phyloP scores from a whole-genome alignment of 2,888 invertebrate species.

The Gymnoscelis rufifasciata region DNA sequence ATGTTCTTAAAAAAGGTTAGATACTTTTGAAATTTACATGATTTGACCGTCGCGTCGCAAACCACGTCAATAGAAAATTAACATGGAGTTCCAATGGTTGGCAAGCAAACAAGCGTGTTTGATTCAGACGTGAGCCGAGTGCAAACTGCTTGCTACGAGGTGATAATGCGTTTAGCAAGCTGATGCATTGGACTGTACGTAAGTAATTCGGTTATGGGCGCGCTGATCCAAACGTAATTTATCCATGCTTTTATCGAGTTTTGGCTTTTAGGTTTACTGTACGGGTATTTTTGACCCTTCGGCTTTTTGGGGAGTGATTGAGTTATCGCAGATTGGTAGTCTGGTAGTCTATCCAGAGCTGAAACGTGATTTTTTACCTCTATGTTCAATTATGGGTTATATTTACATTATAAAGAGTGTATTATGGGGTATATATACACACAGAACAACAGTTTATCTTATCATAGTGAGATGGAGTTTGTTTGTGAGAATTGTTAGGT shows the following conservation, averaged over 20 bases:
- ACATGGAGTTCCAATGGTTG: neutral
- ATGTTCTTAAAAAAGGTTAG: too few species aligned
- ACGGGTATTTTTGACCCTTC: neutral
- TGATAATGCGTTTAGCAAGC: neutral
- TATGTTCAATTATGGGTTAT: too few species aligned
- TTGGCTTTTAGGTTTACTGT: constrained; percentile 10
- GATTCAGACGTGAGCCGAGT: neutral
- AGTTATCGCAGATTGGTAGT: neutral
- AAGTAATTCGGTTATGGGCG: constrained; percentile 14
- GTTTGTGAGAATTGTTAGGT: too few species aligned
- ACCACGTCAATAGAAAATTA: too few species aligned
- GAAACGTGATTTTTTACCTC: too few species aligned
- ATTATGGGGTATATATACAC: too few species aligned
- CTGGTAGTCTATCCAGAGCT: too few species aligned
- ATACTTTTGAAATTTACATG: too few species aligned
- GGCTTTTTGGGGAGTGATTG: neutral
- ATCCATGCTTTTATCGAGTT: neutral
- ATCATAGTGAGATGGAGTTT: too few species aligned
- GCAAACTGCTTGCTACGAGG: neutral
- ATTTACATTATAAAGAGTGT: too few species aligned
- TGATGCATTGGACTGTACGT: neutral
- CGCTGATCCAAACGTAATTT: constrained; percentile 13
- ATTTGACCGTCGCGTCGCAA: too few species aligned
- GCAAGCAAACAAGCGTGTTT: neutral
- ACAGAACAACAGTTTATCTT: too few species aligned